Base-by-base conservation (phyloP, 2,113 vertebrate genomes). In the Hipposideros armiger region DNA sequence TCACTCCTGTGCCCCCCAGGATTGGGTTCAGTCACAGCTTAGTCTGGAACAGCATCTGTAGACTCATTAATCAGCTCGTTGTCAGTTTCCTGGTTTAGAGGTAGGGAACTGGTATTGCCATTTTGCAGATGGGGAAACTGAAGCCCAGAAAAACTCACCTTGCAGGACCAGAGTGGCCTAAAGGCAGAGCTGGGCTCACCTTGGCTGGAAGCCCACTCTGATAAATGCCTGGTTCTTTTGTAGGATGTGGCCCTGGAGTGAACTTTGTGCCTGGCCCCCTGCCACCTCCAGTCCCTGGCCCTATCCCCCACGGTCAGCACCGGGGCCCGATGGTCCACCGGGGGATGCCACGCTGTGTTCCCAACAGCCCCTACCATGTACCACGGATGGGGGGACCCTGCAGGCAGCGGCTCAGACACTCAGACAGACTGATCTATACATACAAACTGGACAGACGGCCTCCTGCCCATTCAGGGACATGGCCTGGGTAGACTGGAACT, bases 231-330 rank as follows among this genome's bases (percentile, higher is more conserved):
- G 96, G 81, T 98, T 97, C 77, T 97, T 91, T 97, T 94, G 81
- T 95, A 98, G 97, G 97, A 94, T 97, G 88, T 97, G 94, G 93
- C 86, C 86, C 95, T 86, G 85, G 93, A 97, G 64, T 78, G 85
- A 97, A 97, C 88, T 97, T 96, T 95, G 88, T 91, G 60, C 97
- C 92, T 94, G 96, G 85, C 32, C 93, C 88, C 20, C 91, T 96
- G 95, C 96, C 92, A 90, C 76, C 92, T 91, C 86, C 90, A 90
- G 87, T 85, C 76, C 50, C 95, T 83, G 93, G 95, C 94, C 85
- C 90, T 95, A 3, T 84, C 42, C 90, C 81, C 62, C 93, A 88
- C 24, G 95, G 85, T 96, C 97, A 97, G 74, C 95, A 97, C 54
- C 42, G 91, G 95, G 85, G 94, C 88, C 95, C 93, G 19, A 88